A percentile compares a stretch with the other conserved stretches of the same genome.
Conservation (phyloP, 2,113 vertebrate species). For the Sceloporus tristichus region DNA sequence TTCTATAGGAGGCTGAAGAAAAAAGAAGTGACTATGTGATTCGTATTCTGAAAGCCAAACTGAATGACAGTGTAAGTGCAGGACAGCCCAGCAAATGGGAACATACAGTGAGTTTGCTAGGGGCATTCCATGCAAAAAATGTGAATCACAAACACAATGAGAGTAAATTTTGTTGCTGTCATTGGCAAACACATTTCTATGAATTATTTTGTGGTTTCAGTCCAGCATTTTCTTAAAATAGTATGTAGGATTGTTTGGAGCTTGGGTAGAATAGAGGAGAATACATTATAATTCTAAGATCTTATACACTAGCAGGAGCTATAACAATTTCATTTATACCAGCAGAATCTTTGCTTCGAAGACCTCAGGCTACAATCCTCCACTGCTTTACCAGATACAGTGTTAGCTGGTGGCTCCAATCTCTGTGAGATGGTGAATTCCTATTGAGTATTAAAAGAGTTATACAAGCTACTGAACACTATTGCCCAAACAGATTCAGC, state of each 20-base stretch:
- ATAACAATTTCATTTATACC: neutral
- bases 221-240: conserved; percentile 10
- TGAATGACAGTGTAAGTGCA: conserved; percentile 82
- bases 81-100: conserved; percentile 22
- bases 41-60: conserved; percentile 85
- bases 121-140: neutral
- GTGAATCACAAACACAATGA: neutral
- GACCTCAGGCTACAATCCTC: neutral
- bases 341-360: neutral
- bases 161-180: neutral
- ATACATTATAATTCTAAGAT: conserved; percentile 22
- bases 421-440: too few relatives aligned
- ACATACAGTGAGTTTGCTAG: neutral
- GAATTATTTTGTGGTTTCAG: conserved; percentile 21
- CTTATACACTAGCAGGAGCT: neutral
- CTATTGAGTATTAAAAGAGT: too few relatives aligned
- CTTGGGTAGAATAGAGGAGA: conserved; percentile 13
- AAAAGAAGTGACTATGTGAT: conserved; percentile 88
- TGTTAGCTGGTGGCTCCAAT: too few relatives aligned
- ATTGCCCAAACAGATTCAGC: too few relatives aligned
- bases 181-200: conserved; percentile 1
- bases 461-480: too few relatives aligned
- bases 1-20: conserved; percentile 85
- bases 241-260: too few relatives aligned
- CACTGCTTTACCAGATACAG: neutral